Evolutionary conservation across 2,797 vertebrate species (phyloP).

Genomic region (Melanotaenia nigrans): DNA sequence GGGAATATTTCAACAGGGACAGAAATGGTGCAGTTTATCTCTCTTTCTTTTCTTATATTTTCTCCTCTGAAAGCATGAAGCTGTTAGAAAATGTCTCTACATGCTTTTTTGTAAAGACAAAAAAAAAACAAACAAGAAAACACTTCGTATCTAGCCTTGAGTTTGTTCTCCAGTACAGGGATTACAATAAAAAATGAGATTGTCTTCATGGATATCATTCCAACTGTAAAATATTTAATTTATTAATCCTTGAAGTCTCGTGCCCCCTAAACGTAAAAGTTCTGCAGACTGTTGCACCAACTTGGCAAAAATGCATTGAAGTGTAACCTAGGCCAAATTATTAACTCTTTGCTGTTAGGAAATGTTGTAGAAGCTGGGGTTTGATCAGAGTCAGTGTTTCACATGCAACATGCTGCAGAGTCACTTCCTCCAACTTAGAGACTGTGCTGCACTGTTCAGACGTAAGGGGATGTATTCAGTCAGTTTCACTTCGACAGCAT

Average conservation of each 20-base stretch:
- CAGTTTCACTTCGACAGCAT: no score
- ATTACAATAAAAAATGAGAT: conserved; percentile 13
- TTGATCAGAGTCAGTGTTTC: neutral
- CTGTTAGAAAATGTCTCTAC: conserved; percentile 49
- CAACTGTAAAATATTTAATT: conserved; percentile 7
- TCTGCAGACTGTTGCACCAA: conserved; percentile 56
- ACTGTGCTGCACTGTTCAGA: no score
- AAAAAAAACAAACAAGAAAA: conserved; percentile 20
- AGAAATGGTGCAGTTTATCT: conserved; percentile 52
- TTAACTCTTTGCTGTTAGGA: no score
- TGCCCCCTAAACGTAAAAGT: neutral
- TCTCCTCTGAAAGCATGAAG: conserved; percentile 67
- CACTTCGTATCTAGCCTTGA: conserved; percentile 14
- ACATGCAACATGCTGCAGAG: no score
- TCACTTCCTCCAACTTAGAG: no score
- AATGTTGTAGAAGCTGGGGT: neutral
- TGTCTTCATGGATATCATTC: conserved; percentile 44
- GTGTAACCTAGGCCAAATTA: no score
- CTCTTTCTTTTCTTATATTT: conserved; percentile 17
- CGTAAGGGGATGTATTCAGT: no score
- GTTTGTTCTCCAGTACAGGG: conserved; percentile 20
- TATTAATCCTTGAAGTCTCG: conserved; percentile 15
- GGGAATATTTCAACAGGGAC: conserved; percentile 64
- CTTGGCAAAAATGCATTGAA: neutral
- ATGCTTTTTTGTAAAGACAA: conserved; percentile 48